Evolutionary conservation across 2,797 vertebrate genomes (phyloP), one percentile per base, ranked within the genome.

Genomic region (Danionella dracula): DNA sequence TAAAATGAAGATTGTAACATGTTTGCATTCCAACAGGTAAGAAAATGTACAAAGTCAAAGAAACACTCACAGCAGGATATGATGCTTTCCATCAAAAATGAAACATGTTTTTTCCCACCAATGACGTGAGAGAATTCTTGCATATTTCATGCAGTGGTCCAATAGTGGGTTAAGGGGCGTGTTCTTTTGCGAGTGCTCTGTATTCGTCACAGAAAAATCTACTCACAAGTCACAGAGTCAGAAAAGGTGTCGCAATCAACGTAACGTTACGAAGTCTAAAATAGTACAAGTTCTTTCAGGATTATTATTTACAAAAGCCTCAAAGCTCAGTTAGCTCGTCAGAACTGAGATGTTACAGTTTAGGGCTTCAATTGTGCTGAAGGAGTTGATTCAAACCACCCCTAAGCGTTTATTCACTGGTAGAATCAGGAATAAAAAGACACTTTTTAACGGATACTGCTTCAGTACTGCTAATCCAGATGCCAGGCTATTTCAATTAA

Each of bases 281-380:
- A 1, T 21, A 42, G 11, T 15, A 17, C 8, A 35, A 13, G 37
- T 45, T 37, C 12, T 53, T 54, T 11, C 15, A 45, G 4, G 27
- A 16, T 10, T 29, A 20, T 29, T 49, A 5, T 44, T 20, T 20
- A 48, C 4, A 48, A 38, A 45, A 13, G 58, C 17, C 62, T 37
- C 74, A 78, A 80, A 81, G 70, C 68, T 29, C 35, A 32, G 58
- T 73, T 34, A 67, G 76, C 77, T 67, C 3, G 81, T 83, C 76
- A 74, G 70, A 85, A 83, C 84, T 87, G 88, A 90, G 75, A 96
- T 94, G 94, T 94, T 94, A 85, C 89, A 92, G 59, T 87, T 93
- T 60, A 86, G 91, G 83, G 82, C 83, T n/a, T 86, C 91, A 16
- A 71, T 81, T 84, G 61, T 85, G 81, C 84, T 93, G 65, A 89